Conservation (phyloP, 1,140 invertebrate species). For the Brachionus koreanus region DNA sequence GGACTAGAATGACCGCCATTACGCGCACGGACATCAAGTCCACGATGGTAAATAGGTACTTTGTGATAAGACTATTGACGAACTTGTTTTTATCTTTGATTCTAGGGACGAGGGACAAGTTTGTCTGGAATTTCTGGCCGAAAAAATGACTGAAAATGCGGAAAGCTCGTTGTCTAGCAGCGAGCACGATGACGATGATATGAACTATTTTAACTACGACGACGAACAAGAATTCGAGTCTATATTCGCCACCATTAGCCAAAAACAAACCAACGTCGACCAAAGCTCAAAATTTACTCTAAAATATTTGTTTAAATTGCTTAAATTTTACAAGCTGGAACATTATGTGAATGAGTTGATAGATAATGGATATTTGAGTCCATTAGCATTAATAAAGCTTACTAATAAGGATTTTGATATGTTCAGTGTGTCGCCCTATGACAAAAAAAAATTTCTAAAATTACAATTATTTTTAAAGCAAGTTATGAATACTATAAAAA, state of each 20-base stretch:
- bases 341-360: slow-evolving; percentile 18
- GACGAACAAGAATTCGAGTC: slow-evolving; percentile 21
- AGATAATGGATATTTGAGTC: slow-evolving; percentile 7
- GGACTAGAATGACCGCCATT: neutral
- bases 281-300: neutral
- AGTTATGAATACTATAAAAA: slow-evolving; percentile 26
- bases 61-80: neutral
- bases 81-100: neutral
- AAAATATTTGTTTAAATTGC: slow-evolving; percentile 29
- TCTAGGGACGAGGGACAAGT: neutral
- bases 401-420: neutral
- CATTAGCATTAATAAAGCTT: slow-evolving; percentile 16
- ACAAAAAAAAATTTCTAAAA: slow-evolving; percentile 35
- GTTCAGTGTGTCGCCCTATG: slow-evolving; percentile 23
- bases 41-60: neutral
- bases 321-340: slow-evolving; percentile 33
- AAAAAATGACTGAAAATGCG: neutral
- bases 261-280: neutral
- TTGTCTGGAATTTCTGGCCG: neutral
- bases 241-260: neutral
- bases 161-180: neutral
- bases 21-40: neutral
- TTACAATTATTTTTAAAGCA: slow-evolving; percentile 35
- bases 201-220: neutral
- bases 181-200: neutral